A percentile compares a stretch with the other conserved stretches of the same genome.
Evolutionary conservation across 92 coral and sea anemone species (phyloP).

Genomic region (Heteractis magnifica): DNA sequence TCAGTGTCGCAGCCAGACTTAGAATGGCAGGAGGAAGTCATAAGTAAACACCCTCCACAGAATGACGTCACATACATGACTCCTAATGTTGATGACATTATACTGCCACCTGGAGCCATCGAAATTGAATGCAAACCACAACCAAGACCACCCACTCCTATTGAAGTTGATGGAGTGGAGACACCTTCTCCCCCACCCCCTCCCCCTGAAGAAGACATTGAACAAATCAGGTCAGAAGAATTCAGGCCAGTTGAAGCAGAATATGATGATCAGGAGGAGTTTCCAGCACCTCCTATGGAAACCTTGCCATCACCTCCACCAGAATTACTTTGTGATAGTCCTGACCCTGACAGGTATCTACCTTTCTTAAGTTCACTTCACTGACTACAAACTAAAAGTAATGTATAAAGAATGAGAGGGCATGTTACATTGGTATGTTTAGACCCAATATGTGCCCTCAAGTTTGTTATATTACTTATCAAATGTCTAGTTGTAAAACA

Average conservation of each 20-base stretch:
- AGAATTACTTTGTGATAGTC: slow-evolving; percentile 64
- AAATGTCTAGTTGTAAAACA: too few species aligned
- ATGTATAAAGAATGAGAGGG: not conserved
- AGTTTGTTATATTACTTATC: too few species aligned
- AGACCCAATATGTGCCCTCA: too few species aligned
- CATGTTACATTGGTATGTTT: too few species aligned
- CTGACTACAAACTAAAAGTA: too few species aligned
- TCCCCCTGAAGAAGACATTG: slow-evolving; percentile 56
- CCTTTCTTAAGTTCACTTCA: not conserved
- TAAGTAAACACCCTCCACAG: slow-evolving; percentile 28
- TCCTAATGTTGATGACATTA: slow-evolving; percentile 41
- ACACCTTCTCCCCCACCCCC: slow-evolving; percentile 83
- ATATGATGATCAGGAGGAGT: slow-evolving; percentile 67
- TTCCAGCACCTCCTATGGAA: slow-evolving; percentile 85
- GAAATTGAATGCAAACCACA: slow-evolving; percentile 69
- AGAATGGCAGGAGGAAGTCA: slow-evolving; percentile 77
- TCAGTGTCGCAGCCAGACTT: slow-evolving; percentile 58
- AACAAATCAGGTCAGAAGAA: not conserved
- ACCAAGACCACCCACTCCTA: slow-evolving; percentile 82
- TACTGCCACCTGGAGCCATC: slow-evolving; percentile 71
- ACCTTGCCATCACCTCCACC: slow-evolving; percentile 91
- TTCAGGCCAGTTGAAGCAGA: slow-evolving; percentile 40
- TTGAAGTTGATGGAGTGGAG: slow-evolving; percentile 76
- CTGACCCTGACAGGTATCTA: slow-evolving; percentile 45
- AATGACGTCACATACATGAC: slow-evolving; percentile 21